These are phyloP conservation scores for Spialia ferax DNA, from an alignment of 2,888 invertebrate species.

Conservation along the genomic window DNA sequence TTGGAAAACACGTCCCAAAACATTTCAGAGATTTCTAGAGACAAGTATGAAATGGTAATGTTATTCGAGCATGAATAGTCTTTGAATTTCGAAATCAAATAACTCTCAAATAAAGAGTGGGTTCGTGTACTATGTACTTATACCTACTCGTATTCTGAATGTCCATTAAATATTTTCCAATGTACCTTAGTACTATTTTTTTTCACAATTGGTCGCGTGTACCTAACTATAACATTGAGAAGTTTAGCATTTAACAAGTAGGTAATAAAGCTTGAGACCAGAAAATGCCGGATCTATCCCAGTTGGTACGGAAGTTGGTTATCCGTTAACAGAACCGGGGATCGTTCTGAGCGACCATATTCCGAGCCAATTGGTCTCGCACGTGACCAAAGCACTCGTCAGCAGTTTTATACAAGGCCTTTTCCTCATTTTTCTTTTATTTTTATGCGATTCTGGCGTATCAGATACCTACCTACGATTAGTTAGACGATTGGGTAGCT, in stretches of 20 bases:
- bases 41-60: constrained; percentile 18
- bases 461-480: not conserved
- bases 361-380: constrained; percentile 64
- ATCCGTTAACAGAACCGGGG: constrained; percentile 59
- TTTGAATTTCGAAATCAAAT: not conserved
- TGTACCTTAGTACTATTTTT: no score
- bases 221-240: no score
- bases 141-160: no score
- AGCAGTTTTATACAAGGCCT: constrained; percentile 48
- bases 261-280: constrained; percentile 5
- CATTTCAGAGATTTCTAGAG: constrained; percentile 25
- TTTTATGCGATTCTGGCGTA: not conserved
- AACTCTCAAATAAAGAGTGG: not conserved
- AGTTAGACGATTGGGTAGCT: not conserved
- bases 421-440: not conserved
- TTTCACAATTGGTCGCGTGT: not conserved
- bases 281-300: constrained; percentile 53
- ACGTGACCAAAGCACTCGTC: constrained; percentile 64
- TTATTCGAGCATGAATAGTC: constrained; percentile 15
- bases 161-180: no score
- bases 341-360: constrained; percentile 42
- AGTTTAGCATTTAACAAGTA: not conserved
- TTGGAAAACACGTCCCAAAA: constrained; percentile 26
- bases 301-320: constrained; percentile 44
- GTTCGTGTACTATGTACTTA: no score